A percentile compares a stretch with the other conserved stretches of the same genome.
phyloP scores from a whole-genome alignment of 1,140 invertebrate genomes.

The Manduca sexta region DNA sequence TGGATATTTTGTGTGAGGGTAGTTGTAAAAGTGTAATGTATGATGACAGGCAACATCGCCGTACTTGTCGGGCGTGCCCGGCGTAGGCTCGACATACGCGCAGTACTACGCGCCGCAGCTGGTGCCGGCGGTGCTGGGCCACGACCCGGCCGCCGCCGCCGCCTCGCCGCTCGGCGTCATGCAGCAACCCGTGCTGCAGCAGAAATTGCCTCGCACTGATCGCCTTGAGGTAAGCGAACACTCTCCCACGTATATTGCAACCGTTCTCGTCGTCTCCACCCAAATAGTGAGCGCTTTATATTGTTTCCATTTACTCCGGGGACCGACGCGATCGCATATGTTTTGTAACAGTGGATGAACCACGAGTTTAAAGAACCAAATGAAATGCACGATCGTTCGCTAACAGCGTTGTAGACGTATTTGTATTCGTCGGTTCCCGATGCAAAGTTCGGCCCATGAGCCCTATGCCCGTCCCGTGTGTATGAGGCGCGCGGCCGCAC shows the following conservation, averaged over 20 bases:
- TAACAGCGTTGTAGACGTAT: too few species aligned
- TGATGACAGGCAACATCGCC: constrained; percentile 85
- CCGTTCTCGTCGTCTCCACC: constrained; percentile 17
- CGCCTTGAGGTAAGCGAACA: constrained; percentile 88
- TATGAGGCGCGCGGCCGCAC: constrained; percentile 48
- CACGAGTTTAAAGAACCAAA: too few species aligned
- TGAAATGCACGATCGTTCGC: too few species aligned
- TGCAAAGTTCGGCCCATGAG: constrained; percentile 34
- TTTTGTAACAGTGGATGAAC: too few species aligned
- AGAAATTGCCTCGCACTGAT: constrained; percentile 95
- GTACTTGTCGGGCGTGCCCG: constrained; percentile 90
- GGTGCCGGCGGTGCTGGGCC: constrained; percentile 87
- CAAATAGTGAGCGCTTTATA: constrained; percentile 44
- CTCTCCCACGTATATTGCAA: constrained; percentile 8
- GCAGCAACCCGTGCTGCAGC: constrained; percentile 88
- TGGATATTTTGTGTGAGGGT: too few species aligned
- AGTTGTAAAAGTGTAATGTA: constrained; percentile 31
- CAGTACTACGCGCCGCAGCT: constrained; percentile 91
- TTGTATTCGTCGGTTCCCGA: constrained; percentile 39
- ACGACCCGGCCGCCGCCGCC: constrained; percentile 87
- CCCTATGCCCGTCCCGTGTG: constrained; percentile 42
- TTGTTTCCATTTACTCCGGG: constrained; percentile 43
- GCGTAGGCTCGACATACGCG: constrained; percentile 87
- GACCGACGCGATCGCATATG: constrained; percentile 38
- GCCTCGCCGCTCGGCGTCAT: constrained; percentile 77